Percentiles rank a stretch among this genome's conserved stretches.
Conservation (phyloP, 2,113 vertebrate species). For the Cervus canadensis region DNA sequence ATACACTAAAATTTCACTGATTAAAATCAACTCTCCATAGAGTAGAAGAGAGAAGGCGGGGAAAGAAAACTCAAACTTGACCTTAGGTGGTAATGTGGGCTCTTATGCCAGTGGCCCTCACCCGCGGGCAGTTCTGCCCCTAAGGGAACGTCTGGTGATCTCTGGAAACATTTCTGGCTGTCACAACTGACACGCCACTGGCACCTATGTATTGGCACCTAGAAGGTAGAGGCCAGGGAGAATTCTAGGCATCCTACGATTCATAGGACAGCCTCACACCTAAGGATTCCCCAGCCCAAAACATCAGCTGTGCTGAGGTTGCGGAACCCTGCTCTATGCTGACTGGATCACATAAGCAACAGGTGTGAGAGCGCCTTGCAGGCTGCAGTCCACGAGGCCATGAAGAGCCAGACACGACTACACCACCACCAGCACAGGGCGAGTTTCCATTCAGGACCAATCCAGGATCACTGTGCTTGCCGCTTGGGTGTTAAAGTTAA, state of each 20-base stretch:
- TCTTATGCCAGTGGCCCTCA: background rate
- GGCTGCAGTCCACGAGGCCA: background rate
- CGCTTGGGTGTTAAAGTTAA: background rate
- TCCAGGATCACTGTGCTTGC: background rate
- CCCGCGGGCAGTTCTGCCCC: background rate
- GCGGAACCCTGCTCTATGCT: background rate
- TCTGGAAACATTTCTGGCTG: background rate
- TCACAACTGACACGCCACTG: background rate
- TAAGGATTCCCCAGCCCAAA: background rate
- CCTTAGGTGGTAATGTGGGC: background rate
- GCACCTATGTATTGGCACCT: background rate
- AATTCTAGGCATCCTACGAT: background rate
- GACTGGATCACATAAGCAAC: background rate
- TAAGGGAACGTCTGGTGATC: background rate
- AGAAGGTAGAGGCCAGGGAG: background rate
- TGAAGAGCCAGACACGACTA: background rate
- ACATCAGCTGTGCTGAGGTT: background rate
- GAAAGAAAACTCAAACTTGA: background rate
- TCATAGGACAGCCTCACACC: background rate
- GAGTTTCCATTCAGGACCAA: background rate
- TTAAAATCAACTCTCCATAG: background rate
- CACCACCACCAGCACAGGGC: background rate
- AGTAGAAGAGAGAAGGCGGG: background rate
- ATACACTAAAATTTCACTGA: background rate
- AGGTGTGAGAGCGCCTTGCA: background rate